A percentile compares a stretch with the other conserved stretches of the same genome.
phyloP scores from a whole-genome alignment of 2,888 invertebrate genomes.

The Thecocarcelia acutangulata region DNA sequence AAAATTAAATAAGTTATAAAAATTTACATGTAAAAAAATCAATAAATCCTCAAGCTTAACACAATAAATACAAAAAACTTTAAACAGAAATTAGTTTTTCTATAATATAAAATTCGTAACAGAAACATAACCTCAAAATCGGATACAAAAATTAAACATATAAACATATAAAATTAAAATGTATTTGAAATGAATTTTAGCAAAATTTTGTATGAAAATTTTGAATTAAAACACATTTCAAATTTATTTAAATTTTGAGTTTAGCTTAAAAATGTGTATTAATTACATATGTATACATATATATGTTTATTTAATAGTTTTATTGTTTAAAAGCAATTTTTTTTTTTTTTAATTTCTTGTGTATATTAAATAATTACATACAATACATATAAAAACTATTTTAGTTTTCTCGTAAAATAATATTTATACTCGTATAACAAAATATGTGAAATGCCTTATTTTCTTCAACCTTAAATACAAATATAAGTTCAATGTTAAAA shows the following conservation, averaged over 20 bases:
- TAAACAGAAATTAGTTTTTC: no score
- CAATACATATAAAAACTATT: not conserved
- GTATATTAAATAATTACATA: not conserved
- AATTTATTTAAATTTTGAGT: constrained; percentile 5
- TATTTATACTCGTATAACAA: constrained; percentile 9
- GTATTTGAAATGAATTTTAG: no score
- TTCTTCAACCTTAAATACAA: constrained; percentile 38
- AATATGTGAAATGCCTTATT: constrained; percentile 58
- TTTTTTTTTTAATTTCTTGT: not conserved
- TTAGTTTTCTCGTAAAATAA: constrained; percentile 3
- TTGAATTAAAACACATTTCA: no score
- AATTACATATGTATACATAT: not conserved
- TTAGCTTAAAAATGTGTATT: not conserved
- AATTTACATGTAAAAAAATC: not conserved
- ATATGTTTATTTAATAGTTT: constrained; percentile 18
- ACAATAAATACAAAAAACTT: no score
- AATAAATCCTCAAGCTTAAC: constrained; percentile 8
- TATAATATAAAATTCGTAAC: not conserved
- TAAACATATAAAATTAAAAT: not conserved
- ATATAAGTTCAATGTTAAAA: constrained; percentile 46
- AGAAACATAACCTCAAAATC: constrained; percentile 12
- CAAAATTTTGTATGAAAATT: no score
- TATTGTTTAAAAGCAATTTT: constrained; percentile 15
- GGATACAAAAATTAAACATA: not conserved
- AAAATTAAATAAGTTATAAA: constrained; percentile 1